Conservation (phyloP, 2,113 vertebrate genomes). For the Ophiodon elongatus region DNA sequence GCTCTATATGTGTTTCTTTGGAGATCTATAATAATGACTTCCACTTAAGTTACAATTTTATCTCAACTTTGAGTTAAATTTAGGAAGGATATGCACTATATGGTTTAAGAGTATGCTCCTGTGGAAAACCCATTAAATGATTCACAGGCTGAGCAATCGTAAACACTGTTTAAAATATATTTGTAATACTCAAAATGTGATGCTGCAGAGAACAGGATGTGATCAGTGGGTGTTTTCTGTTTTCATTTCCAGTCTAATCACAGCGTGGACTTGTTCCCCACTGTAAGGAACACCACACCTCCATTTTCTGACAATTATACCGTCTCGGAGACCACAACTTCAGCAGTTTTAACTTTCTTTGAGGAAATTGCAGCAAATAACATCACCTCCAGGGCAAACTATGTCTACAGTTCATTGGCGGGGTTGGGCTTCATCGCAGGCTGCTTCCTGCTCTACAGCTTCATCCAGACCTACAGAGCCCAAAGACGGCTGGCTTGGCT, state of each 20-base stretch:
- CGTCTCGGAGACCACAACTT: neutral
- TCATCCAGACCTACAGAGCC: conserved; percentile 77
- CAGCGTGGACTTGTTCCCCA: neutral
- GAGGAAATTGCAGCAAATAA: conserved; percentile 73
- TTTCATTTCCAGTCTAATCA: conserved; percentile 48
- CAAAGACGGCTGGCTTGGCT: conserved; percentile 63
- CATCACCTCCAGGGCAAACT: conserved; percentile 81
- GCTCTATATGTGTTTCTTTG: neutral
- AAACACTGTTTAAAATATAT: neutral
- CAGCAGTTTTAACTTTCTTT: rapidly evolving
- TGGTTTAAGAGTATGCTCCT: conserved; percentile 27
- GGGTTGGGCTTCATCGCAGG: conserved; percentile 77
- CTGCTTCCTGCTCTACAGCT: conserved; percentile 78
- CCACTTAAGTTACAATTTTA: neutral
- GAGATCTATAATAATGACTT: neutral
- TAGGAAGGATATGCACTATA: conserved; percentile 25
- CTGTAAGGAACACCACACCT: neutral
- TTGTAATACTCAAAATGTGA: neutral
- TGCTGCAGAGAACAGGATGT: neutral
- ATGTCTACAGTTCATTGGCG: conserved; percentile 80
- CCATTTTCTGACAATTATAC: neutral
- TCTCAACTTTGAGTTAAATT: conserved; percentile 3
- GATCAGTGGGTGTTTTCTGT: conserved; percentile 37
- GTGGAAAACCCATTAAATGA: neutral
- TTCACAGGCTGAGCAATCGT: neutral